Evolutionary conservation across 2,113 vertebrate genomes (phyloP).

Genomic region (Ophiodon elongatus): DNA sequence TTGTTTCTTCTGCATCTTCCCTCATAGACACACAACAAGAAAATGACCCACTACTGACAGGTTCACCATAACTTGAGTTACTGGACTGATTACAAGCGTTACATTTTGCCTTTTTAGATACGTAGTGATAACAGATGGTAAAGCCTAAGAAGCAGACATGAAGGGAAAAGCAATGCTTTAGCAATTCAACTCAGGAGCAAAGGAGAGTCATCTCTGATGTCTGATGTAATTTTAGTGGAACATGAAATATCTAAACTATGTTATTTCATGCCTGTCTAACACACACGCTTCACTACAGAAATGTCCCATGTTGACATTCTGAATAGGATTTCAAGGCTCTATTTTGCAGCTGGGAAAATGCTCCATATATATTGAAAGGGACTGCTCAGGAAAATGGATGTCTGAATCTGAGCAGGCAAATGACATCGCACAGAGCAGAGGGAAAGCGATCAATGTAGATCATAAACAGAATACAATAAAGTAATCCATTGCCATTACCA

Average conservation of each 20-base stretch:
- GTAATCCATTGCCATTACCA: conserved; percentile 81
- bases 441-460: conserved; percentile 78
- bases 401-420: conserved; percentile 63
- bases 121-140: conserved; percentile 42
- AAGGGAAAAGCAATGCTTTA: conserved; percentile 46
- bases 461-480: conserved; percentile 84
- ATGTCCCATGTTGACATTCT: conserved; percentile 61
- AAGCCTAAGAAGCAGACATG: conserved; percentile 32
- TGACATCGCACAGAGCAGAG: conserved; percentile 70
- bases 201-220: conserved; percentile 64
- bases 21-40: not conserved
- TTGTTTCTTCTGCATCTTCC: not conserved
- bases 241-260: conserved; percentile 76
- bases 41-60: not conserved
- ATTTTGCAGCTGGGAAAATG: conserved; percentile 66
- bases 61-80: conserved; percentile 10
- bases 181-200: conserved; percentile 64
- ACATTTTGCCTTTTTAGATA: conserved; percentile 30
- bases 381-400: conserved; percentile 68
- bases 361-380: conserved; percentile 56
- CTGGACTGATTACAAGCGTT: conserved; percentile 17
- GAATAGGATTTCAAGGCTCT: conserved; percentile 72
- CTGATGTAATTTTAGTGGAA: conserved; percentile 73
- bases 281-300: conserved; percentile 57
- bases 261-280: conserved; percentile 80